Percentiles rank a stretch among this genome's conserved stretches.
Conservation (phyloP, 2,888 invertebrate species). For the Megaustenia siamemsis region DNA sequence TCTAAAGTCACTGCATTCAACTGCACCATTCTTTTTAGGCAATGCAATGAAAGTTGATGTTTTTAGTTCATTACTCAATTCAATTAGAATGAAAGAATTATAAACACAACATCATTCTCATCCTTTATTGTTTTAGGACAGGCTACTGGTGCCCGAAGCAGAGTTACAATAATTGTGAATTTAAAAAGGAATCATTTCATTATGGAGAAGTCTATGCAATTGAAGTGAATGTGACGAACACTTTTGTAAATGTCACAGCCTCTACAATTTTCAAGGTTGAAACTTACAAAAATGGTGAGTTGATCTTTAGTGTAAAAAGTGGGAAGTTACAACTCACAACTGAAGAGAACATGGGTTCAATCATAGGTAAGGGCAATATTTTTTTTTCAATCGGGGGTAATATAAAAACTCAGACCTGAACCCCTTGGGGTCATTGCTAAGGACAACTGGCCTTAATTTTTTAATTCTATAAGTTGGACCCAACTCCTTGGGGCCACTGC, state of each 20-base stretch:
- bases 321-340: background rate
- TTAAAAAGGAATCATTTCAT: background rate
- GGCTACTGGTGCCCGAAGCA: background rate
- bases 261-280: background rate
- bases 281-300: background rate
- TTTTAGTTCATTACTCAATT: too few relatives aligned
- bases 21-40: too few relatives aligned
- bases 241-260: background rate
- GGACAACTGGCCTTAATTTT: too few relatives aligned
- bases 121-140: background rate
- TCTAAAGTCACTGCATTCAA: too few relatives aligned
- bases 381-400: too few relatives aligned
- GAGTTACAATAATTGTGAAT: background rate
- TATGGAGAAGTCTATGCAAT: background rate
- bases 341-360: background rate
- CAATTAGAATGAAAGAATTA: too few relatives aligned
- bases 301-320: background rate
- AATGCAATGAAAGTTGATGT: too few relatives aligned
- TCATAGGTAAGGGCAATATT: too few relatives aligned
- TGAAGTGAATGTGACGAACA: slow-evolving; percentile 16
- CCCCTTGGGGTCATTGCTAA: too few relatives aligned
- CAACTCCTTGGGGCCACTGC: too few relatives aligned
- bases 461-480: too few relatives aligned
- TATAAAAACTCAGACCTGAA: too few relatives aligned
- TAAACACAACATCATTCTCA: background rate